Base-by-base conservation (phyloP, 2,797 vertebrate species). In the Chaetophractus vellerosus region DNA sequence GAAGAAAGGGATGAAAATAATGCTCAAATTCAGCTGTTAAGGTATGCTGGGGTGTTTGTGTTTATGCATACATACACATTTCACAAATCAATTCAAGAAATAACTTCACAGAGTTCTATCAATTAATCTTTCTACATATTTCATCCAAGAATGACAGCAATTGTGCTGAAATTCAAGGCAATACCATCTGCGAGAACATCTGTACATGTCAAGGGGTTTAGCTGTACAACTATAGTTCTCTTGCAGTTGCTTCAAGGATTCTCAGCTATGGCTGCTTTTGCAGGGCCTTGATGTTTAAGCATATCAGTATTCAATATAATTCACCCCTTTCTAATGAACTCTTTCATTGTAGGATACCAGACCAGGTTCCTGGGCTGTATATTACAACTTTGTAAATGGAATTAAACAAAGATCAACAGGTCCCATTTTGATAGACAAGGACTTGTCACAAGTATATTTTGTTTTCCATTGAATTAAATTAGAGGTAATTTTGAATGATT, bases 71-170 rank as follows among this genome's bases (percentile, higher is more conserved):
- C 16, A 55, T 21, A 71, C 5, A 64, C n/a, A 76, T 89, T 64
- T 80, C 26, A 87, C 19, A 90, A 76, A 63, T 9, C 57, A 95
- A 82, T 41, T 76, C 5, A 61, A 90, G 84, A 93, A 75, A 31
- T 31, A 75, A 69, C 61, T 69, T 38, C 33, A 69, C 23, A 48
- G 68, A 61, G 8, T 36, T 79, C 68, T 69, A 63, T 26, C 28
- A 86, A 72, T 74, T 61, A 84, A 89, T 48, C 24, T 76, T 75
- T 63, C 4, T 23, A 69, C 85, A 68, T 45, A 71, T 57, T 63
- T 15, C 31, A 82, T 24, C 31, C 52, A 55, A 74, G 36, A 72
- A 45, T 10, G 55, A 41, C 38, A 72, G 21, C 55, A 57, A 36
- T 28, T 18, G 33, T 61, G 33, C 66, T 79, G 38, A 90, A 76